Conservation (phyloP, 1,140 invertebrate species). For the Cyclina sinensis region DNA sequence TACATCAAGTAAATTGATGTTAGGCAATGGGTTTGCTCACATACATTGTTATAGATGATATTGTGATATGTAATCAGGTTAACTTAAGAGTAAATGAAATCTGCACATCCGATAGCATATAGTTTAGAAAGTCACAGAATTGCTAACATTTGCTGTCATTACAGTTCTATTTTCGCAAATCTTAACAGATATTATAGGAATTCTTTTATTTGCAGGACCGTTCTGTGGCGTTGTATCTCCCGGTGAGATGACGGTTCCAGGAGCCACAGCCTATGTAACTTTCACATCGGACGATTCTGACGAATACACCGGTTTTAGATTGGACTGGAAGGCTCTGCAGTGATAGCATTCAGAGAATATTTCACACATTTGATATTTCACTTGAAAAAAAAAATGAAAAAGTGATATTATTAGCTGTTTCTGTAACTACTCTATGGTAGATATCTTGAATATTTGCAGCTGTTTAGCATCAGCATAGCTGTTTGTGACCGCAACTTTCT, state of each 20-base stretch:
- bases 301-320: slow-evolving; percentile 44
- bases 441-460: background rate
- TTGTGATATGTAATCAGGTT: too few relatives aligned
- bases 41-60: too few relatives aligned
- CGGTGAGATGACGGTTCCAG: background rate
- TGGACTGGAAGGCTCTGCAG: slow-evolving; percentile 37
- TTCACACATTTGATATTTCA: too few relatives aligned
- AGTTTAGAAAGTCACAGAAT: too few relatives aligned
- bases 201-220: slow-evolving; percentile 5
- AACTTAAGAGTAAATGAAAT: too few relatives aligned
- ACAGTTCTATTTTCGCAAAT: too few relatives aligned
- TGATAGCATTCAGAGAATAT: background rate
- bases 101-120: too few relatives aligned
- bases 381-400: background rate
- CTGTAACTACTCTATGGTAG: background rate
- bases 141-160: too few relatives aligned
- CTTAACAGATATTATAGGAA: too few relatives aligned
- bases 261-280: slow-evolving; percentile 2
- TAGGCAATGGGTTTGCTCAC: too few relatives aligned
- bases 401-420: background rate
- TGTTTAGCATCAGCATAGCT: slow-evolving; percentile 16
- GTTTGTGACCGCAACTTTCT: slow-evolving; percentile 14
- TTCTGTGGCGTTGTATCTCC: slow-evolving; percentile 43
- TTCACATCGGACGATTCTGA: slow-evolving; percentile 38
- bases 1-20: too few relatives aligned